phyloP scores from a whole-genome alignment of 2,113 vertebrate genomes.

The Clarias batrachus region DNA sequence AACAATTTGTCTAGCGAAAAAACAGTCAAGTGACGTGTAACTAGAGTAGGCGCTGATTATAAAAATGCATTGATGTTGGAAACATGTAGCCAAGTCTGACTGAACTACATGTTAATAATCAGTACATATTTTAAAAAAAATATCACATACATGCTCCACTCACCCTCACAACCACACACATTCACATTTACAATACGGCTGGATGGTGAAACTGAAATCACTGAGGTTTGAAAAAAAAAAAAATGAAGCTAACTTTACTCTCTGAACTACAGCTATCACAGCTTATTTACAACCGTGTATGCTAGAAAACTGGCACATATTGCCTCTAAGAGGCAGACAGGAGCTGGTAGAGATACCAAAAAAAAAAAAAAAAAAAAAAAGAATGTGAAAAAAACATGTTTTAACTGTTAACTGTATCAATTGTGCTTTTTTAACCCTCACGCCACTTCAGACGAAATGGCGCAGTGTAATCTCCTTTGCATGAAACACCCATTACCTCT shows the following conservation, averaged over 20 bases:
- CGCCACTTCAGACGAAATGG: slow-evolving; percentile 72
- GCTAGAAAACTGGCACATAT: slow-evolving; percentile 62
- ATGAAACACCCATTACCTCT: slow-evolving; percentile 7
- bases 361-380: slow-evolving; percentile 53
- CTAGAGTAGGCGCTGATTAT: background rate
- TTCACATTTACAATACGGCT: slow-evolving; percentile 32
- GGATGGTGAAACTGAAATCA: slow-evolving; percentile 57
- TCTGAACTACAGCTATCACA: slow-evolving; percentile 63
- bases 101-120: slow-evolving; percentile 34
- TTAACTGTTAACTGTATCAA: slow-evolving; percentile 31
- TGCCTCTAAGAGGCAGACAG: slow-evolving; percentile 66
- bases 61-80: background rate
- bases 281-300: slow-evolving; percentile 73
- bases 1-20: background rate
- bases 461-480: background rate
- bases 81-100: background rate
- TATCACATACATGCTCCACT: background rate
- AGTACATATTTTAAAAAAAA: background rate
- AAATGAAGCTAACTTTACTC: slow-evolving; percentile 37
- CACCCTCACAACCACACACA: background rate
- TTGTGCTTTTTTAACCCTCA: slow-evolving; percentile 79
- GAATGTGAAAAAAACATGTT: slow-evolving; percentile 28
- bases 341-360: slow-evolving; percentile 54
- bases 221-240: slow-evolving; percentile 39
- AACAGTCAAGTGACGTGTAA: background rate